Conservation (phyloP, 2,797 vertebrate genomes). For the Sebastes hopkinsi region DNA sequence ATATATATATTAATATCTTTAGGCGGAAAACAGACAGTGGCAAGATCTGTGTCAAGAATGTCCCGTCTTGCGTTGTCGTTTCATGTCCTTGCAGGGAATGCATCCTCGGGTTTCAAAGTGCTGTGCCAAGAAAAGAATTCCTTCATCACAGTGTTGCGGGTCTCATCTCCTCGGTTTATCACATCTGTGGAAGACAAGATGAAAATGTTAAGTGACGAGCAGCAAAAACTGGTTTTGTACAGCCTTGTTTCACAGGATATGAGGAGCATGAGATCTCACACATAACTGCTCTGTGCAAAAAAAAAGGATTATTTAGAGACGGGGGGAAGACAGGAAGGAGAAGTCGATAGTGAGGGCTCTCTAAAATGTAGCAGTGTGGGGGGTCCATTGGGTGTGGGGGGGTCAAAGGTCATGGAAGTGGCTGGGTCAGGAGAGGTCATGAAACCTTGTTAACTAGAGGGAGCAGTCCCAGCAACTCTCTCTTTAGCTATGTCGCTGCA, state of each 20-base stretch:
- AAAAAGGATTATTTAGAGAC: not conserved
- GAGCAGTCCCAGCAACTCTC: not conserved
- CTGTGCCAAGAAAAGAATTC: conserved; percentile 87
- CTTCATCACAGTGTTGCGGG: conserved; percentile 88
- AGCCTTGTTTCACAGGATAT: not conserved
- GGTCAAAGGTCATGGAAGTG: conserved; percentile 41
- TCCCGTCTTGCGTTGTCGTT: conserved; percentile 52
- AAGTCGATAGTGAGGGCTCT: not conserved
- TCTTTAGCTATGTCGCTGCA: not conserved
- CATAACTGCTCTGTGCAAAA: conserved; percentile 3
- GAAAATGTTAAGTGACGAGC: conserved; percentile 1
- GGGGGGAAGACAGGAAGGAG: not conserved
- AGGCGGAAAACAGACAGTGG: conserved; percentile 38
- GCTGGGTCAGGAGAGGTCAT: conserved; percentile 22
- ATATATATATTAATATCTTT: conserved; percentile 65
- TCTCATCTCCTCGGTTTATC: conserved; percentile 94
- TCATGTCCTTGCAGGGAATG: conserved; percentile 87
- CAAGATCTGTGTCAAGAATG: conserved; percentile 34
- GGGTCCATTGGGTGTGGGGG: not conserved
- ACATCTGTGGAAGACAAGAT: conserved; percentile 84
- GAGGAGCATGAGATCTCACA: not conserved
- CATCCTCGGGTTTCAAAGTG: conserved; percentile 92
- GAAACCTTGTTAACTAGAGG: conserved; percentile 43
- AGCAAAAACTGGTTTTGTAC: not conserved
- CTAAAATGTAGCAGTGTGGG: conserved; percentile 44